These are phyloP conservation scores for Neostethus bicornis DNA, from an alignment of 2,797 vertebrate species.

Conservation along the genomic window DNA sequence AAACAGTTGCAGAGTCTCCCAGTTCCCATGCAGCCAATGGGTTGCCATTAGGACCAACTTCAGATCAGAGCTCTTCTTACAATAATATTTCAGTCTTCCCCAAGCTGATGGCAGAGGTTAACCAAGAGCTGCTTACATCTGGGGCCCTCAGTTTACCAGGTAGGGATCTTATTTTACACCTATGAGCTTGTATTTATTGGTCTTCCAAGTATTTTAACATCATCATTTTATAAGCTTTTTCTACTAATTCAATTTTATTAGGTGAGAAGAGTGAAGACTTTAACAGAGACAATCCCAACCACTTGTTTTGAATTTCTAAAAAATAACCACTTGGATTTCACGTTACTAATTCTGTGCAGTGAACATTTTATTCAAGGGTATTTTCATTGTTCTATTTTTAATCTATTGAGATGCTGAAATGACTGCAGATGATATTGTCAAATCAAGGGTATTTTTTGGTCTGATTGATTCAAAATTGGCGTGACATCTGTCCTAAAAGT, in stretches of 20 bases:
- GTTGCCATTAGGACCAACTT: slow-evolving; percentile 23
- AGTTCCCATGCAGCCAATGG: slow-evolving; percentile 57
- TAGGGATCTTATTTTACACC: slow-evolving; percentile 47
- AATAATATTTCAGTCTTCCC: slow-evolving; percentile 51
- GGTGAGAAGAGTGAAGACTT: not conserved
- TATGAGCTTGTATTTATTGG: not conserved
- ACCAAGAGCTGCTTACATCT: slow-evolving; percentile 80
- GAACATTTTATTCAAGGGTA: not conserved
- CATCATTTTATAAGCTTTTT: not conserved
- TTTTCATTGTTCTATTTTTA: not conserved
- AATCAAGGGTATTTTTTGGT: too few relatives aligned
- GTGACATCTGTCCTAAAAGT: not conserved
- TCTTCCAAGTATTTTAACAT: not conserved
- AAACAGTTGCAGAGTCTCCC: slow-evolving; percentile 53
- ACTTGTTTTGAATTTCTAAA: not conserved
- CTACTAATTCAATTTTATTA: not conserved
- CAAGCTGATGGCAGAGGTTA: slow-evolving; percentile 74
- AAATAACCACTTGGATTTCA: not conserved
- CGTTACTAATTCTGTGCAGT: not conserved
- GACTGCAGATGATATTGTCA: too few relatives aligned
- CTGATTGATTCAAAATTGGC: not conserved
- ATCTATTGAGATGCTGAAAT: too few relatives aligned
- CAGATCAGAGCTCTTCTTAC: slow-evolving; percentile 20
- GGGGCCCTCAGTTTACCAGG: slow-evolving; percentile 81
- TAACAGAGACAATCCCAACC: not conserved